Percentiles rank a stretch among this genome's conserved stretches.
phyloP scores from a whole-genome alignment of 2,113 vertebrate species.

The Ascaphus truei region DNA sequence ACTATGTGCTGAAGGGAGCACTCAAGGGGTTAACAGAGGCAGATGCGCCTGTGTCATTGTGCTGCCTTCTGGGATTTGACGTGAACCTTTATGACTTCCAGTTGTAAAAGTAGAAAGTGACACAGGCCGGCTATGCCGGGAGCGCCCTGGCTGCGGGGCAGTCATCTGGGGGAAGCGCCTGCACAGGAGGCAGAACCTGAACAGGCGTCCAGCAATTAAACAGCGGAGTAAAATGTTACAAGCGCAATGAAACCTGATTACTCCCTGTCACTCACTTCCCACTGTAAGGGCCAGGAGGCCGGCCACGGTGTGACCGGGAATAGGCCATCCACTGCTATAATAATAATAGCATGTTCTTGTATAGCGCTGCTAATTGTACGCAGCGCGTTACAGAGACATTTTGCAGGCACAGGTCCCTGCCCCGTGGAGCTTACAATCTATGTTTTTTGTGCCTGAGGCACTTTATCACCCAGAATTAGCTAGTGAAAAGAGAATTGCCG shows the following conservation, averaged over 20 bases:
- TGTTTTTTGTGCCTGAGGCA: too few relatives aligned
- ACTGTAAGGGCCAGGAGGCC: background rate
- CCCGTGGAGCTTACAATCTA: too few relatives aligned
- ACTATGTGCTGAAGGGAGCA: too few relatives aligned
- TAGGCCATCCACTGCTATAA: background rate
- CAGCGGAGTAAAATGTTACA: background rate
- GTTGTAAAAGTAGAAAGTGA: background rate
- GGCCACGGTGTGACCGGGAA: background rate
- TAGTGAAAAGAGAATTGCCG: too few relatives aligned
- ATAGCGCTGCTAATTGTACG: too few relatives aligned
- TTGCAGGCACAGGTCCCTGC: too few relatives aligned
- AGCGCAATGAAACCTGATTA: background rate
- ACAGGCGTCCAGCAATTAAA: constrained; percentile 2
- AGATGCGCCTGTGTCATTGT: background rate
- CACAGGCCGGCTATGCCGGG: background rate
- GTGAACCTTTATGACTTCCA: background rate
- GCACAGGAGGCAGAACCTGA: background rate
- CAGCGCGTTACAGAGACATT: too few relatives aligned
- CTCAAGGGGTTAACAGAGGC: background rate
- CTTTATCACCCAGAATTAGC: too few relatives aligned
- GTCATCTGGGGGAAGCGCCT: background rate
- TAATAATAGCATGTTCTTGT: too few relatives aligned
- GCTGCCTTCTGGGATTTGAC: background rate
- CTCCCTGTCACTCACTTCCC: background rate
- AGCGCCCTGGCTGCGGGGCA: background rate